Base-by-base conservation (phyloP, 2,797 vertebrate genomes). In the Hybognathus amarus region DNA sequence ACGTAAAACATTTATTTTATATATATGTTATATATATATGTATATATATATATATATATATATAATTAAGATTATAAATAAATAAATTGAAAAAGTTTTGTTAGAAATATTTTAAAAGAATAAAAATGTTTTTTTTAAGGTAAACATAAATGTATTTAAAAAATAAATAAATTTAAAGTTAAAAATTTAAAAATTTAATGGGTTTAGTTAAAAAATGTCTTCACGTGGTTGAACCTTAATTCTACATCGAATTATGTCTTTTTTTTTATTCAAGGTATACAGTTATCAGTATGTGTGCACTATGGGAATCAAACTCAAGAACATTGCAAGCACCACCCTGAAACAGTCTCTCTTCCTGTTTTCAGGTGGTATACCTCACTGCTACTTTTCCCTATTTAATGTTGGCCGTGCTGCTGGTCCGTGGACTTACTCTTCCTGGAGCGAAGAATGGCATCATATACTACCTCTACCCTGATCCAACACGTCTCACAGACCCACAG, bases 331-430 rank as follows among this genome's bases (percentile, higher is more conserved):
- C 68, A 30, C 42, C 33, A 40, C 4, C 38, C 22, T 77, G 20
- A 38, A 42, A 27, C 2, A 0, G 3, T 33, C 2, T 56, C 20
- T 74, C 5, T 9, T 84, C 9, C 2, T 86, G 8, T 84, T 63
- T 88, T 71, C 77, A 96, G 95, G 94, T 95, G 69, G 97, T 98
- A 1, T 99, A 99, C 87, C 97, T 99, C 91, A 99, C 98, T 0
- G 97, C 97, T 84, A 98, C 97, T 0, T 99, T 99, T 88, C 98
- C 98, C 1, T 99, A 97, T 42, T 75, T 98, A 87, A 98, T 99
- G 97, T 90, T 99, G 90, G 42, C 96, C 0, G 96, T 98, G 86
- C 90, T 99, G 89, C 92, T 99, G 68, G 95, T 98, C 85, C 95
- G 97, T 86, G 98, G 98, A 56, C 94, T 99, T 12, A 97, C 97